Evolutionary conservation across 2,888 invertebrate genomes (phyloP).

Genomic region (Abrostola triplasia): DNA sequence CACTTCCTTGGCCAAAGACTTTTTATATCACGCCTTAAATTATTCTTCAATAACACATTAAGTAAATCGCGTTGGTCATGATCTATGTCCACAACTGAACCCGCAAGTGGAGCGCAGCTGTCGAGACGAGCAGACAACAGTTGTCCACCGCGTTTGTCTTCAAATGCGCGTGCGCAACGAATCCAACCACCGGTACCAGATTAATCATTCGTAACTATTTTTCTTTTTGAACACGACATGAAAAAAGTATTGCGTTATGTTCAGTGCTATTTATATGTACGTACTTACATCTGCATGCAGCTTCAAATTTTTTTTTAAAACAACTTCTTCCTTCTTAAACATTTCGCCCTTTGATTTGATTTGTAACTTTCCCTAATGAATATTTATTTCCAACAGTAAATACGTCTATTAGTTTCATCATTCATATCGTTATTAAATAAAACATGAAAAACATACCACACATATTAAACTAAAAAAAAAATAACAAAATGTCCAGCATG

Average conservation of each 20-base stretch:
- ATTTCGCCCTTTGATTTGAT: background rate
- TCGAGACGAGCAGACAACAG: constrained; percentile 85
- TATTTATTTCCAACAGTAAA: constrained; percentile 30
- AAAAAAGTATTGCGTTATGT: constrained; percentile 50
- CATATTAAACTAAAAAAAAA: constrained; percentile 13
- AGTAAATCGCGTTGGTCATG: constrained; percentile 50
- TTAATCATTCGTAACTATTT: constrained; percentile 77
- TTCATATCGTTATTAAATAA: constrained; percentile 24
- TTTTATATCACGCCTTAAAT: constrained; percentile 21
- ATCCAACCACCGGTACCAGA: constrained; percentile 65
- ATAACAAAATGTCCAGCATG: constrained; percentile 32
- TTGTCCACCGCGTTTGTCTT: constrained; percentile 83
- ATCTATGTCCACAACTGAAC: constrained; percentile 51
- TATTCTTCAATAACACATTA: constrained; percentile 24
- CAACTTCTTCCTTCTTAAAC: background rate
- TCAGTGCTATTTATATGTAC: constrained; percentile 15
- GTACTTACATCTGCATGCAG: no score
- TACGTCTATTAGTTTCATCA: constrained; percentile 27
- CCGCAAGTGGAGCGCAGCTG: constrained; percentile 84
- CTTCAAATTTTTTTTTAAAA: background rate
- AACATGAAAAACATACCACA: constrained; percentile 13
- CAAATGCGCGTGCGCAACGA: constrained; percentile 70
- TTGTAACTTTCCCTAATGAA: background rate
- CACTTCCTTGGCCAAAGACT: no score
- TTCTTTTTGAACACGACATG: constrained; percentile 60